Conservation (phyloP, 2,113 vertebrate genomes). For the Murina feae region DNA sequence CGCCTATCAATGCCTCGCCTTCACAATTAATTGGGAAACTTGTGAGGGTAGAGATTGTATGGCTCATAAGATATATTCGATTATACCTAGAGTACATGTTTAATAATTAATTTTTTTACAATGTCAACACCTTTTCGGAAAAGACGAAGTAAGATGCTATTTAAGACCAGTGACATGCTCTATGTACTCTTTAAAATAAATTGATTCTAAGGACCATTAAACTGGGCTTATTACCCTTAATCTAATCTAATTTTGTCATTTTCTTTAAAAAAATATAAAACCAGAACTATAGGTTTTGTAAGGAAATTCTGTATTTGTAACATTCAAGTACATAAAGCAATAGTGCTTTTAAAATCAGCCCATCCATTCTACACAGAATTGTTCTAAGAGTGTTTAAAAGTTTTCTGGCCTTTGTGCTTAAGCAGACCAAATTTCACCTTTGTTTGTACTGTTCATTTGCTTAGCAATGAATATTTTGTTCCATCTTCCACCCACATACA, state of each 20-base stretch:
- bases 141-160: conserved; percentile 13
- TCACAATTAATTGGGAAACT: conserved; percentile 6
- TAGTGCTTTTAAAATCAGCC: not conserved
- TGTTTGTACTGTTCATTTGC: conserved; percentile 23
- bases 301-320: not conserved
- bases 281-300: not conserved
- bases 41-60: not conserved
- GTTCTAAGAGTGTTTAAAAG: not conserved
- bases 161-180: not conserved
- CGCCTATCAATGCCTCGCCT: not conserved
- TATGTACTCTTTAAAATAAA: conserved; percentile 9
- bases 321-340: not conserved
- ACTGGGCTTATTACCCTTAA: not conserved
- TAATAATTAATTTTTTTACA: not conserved
- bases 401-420: not conserved
- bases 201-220: not conserved
- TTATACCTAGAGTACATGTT: not conserved
- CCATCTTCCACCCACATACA: not conserved
- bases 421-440: conserved; percentile 19
- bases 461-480: not conserved
- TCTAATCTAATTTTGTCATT: not conserved
- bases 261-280: not conserved
- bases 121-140: conserved; percentile 10
- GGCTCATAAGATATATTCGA: not conserved
- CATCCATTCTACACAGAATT: not conserved